Base-by-base conservation (phyloP, 1,140 invertebrate species). In the Sitodiplosis mosellana region DNA sequence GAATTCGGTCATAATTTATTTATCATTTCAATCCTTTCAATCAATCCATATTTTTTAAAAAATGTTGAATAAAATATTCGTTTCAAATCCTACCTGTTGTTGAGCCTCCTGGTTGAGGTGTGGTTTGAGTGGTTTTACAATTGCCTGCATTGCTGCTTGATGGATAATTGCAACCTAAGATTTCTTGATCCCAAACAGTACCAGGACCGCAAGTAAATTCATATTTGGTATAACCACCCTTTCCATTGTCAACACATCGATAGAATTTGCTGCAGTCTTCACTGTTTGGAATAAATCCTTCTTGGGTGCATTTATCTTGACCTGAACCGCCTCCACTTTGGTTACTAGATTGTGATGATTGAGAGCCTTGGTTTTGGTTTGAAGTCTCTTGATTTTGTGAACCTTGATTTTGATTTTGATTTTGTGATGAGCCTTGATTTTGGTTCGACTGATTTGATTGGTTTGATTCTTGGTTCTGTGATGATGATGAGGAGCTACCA, bases 201-300 rank as follows among this genome's bases (percentile, higher is more conserved):
- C 76, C 78, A 18, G 61, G 56, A 1, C 69, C 75, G 56, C 78
- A 82, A 44, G 62, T 64, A 56, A 77, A 82, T 41, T 76, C 68
- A 54, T 76, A 72, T 53, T 66, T 69, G 2, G 54, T 67, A 43
- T 64, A 77, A 2, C 66, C 68, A 15, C 65, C 69, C 27, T 67
- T 59, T 1, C 72, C 72, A 47, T 74, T 66, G 43, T 65, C 58
- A 0, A 81, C 72, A 59, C 80, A 83, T 53, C 78, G 69, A 53
- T 81, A 79, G 54, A 83, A 83, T 53, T 78, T 78, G 34, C 59
- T 68, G 51, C 81, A 83, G 49, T 82, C 68, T 15, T 18, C 3
- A n/a, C 49, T 61, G 38, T 63, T 57, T 6, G 57, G 54, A 7
- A 63, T 59, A 33, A 62, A 63, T 2, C 60, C 62, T 21, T 59